phyloP scores from a whole-genome alignment of 2,888 invertebrate species.

The Bruchidius siliquastri region DNA sequence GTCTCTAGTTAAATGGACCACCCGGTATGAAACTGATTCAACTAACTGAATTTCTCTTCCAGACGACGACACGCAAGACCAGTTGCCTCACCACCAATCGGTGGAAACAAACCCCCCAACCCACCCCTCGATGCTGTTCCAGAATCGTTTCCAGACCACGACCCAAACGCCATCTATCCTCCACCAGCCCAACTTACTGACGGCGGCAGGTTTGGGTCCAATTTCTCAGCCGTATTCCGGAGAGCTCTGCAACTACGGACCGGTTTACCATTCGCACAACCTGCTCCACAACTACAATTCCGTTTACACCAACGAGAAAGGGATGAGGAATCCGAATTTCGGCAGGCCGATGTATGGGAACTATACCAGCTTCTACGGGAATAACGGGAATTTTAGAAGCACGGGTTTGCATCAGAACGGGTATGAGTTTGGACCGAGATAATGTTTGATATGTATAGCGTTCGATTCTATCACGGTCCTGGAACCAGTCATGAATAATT shows the following conservation, averaged over 20 bases:
- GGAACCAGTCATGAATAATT: too few species aligned
- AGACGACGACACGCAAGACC: conserved; percentile 36
- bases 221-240: conserved; percentile 60
- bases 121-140: conserved; percentile 28
- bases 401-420: conserved; percentile 31
- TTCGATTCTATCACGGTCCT: too few species aligned
- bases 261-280: conserved; percentile 58
- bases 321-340: conserved; percentile 37
- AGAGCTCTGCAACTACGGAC: conserved; percentile 64
- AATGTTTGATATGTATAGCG: neutral
- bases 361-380: conserved; percentile 40
- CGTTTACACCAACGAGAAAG: conserved; percentile 41
- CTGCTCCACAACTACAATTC: conserved; percentile 44
- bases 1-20: too few species aligned
- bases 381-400: conserved; percentile 35
- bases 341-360: conserved; percentile 40
- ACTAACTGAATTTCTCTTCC: conserved; percentile 21
- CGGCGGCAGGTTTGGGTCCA: conserved; percentile 36
- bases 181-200: conserved; percentile 34
- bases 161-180: conserved; percentile 32
- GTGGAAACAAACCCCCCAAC: conserved; percentile 20
- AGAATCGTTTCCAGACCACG: conserved; percentile 37
- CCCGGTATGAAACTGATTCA: too few species aligned
- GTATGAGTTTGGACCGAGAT: conserved; percentile 37
- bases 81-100: conserved; percentile 15